These are phyloP conservation scores for Drosophila setifemur DNA, from an alignment of 1,140 invertebrate species.

Conservation along the genomic window DNA sequence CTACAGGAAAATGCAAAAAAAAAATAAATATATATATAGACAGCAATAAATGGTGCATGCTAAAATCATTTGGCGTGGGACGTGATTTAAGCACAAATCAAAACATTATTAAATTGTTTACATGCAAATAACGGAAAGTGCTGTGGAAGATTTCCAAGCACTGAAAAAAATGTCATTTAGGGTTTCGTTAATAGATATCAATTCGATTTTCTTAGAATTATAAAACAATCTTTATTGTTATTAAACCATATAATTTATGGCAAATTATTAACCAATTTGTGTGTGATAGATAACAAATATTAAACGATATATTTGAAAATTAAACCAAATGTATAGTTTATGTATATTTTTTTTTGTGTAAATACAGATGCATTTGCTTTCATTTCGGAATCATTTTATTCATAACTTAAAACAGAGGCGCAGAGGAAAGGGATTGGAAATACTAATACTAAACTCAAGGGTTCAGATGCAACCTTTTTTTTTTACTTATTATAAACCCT, in stretches of 20 bases:
- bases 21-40: not conserved
- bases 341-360: not conserved
- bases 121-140: constrained; percentile 20
- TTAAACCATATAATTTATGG: too few species aligned
- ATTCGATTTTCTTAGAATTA: not conserved
- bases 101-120: constrained; percentile 44
- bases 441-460: too few species aligned
- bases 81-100: constrained; percentile 47
- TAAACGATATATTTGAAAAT: too few species aligned
- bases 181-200: not conserved
- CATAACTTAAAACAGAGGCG: not conserved
- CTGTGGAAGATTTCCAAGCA: constrained; percentile 20
- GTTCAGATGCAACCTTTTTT: too few species aligned
- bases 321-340: not conserved
- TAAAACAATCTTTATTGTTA: not conserved
- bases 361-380: not conserved
- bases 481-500: not conserved
- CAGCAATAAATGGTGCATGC: constrained; percentile 3
- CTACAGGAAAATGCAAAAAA: not conserved
- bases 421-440: too few species aligned
- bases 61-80: constrained; percentile 26
- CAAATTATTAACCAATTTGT: too few species aligned
- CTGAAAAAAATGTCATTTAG: not conserved
- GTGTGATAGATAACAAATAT: too few species aligned
- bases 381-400: not conserved